Percentiles rank a stretch among this genome's conserved stretches.
phyloP scores from a whole-genome alignment of 2,113 vertebrate species.

The Grantiella picta region DNA sequence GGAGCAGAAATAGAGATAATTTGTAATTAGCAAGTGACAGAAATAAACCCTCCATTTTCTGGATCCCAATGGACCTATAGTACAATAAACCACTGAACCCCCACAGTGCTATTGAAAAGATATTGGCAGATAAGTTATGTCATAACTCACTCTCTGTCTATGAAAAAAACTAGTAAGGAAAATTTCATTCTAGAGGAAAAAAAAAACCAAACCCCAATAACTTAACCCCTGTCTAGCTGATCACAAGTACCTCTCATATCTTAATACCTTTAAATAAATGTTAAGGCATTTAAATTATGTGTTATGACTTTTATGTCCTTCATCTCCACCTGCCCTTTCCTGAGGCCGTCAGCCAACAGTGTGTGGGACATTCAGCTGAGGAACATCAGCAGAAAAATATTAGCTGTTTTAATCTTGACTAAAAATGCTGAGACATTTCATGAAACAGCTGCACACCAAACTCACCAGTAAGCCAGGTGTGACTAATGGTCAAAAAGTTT shows the following conservation, averaged over 20 bases:
- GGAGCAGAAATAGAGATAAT: not conserved
- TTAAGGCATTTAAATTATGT: not conserved
- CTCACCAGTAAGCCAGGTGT: not conserved
- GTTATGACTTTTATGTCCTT: not conserved
- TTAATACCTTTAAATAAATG: not conserved
- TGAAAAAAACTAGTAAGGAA: not conserved
- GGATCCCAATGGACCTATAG: not conserved
- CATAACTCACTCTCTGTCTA: not conserved
- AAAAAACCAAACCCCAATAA: fast-evolving
- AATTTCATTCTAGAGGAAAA: not conserved
- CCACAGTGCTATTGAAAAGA: not conserved
- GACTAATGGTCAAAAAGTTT: not conserved
- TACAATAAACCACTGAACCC: not conserved
- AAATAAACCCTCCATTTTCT: not conserved
- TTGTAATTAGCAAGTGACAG: not conserved
- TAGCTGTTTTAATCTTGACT: not conserved
- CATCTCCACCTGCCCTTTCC: not conserved
- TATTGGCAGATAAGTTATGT: not conserved
- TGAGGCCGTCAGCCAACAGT: not conserved
- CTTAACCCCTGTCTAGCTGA: not conserved
- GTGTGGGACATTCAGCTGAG: not conserved
- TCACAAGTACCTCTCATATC: not conserved
- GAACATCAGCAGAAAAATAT: not conserved
- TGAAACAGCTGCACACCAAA: not conserved
- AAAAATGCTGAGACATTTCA: not conserved